These are phyloP conservation scores for Neosilurus mollespiculum DNA, from an alignment of 2,797 vertebrate genomes.

Conservation along the genomic window DNA sequence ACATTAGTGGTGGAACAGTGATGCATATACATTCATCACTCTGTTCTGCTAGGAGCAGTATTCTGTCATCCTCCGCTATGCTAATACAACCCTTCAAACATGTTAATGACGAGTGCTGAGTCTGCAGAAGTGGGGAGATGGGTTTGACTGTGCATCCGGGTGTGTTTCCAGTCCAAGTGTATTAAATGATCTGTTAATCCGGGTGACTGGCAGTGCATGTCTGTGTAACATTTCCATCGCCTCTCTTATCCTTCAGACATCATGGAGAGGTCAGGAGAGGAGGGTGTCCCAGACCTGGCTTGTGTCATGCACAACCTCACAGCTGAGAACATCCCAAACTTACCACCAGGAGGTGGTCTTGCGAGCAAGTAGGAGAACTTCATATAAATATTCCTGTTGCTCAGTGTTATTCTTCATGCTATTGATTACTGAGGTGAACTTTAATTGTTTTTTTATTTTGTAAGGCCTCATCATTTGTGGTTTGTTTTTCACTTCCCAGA, in stretches of 20 bases:
- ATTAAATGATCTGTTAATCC: conserved; percentile 3
- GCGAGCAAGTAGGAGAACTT: conserved; percentile 87
- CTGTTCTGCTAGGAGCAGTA: neutral
- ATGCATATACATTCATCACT: conserved; percentile 14
- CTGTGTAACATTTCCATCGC: conserved; percentile 30
- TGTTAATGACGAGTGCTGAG: conserved; percentile 14
- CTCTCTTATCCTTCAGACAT: conserved; percentile 79
- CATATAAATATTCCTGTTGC: neutral
- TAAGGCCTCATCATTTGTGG: neutral
- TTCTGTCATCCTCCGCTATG: conserved; percentile 8
- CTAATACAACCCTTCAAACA: conserved; percentile 18
- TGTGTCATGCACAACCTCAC: conserved; percentile 94
- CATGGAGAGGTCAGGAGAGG: conserved; percentile 87
- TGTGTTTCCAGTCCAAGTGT: conserved; percentile 27
- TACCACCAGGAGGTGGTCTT: conserved; percentile 97
- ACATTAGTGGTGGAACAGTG: conserved; percentile 4
- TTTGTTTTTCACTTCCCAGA: conserved; percentile 71
- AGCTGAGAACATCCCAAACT: conserved; percentile 93
- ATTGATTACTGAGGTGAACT: neutral
- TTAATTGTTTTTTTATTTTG: conserved; percentile 1
- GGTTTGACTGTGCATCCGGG: conserved; percentile 4
- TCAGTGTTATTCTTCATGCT: neutral
- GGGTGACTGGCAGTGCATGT: neutral
- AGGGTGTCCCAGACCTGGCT: conserved; percentile 92
- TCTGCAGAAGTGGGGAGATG: conserved; percentile 20